These are phyloP conservation scores for Monochamus saltuarius DNA, from an alignment of 1,140 invertebrate species.

Conservation along the genomic window DNA sequence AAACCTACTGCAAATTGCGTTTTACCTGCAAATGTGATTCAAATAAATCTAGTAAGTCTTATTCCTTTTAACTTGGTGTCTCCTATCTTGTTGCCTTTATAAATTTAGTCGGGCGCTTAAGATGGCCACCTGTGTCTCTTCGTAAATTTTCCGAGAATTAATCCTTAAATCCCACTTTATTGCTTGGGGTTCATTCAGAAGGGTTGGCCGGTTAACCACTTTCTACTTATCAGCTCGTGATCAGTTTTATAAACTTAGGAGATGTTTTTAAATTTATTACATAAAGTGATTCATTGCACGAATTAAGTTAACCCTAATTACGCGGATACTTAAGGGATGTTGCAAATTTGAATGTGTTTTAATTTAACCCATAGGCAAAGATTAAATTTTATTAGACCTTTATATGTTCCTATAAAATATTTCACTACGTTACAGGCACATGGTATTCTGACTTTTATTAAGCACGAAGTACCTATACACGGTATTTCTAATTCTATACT, in stretches of 20 bases:
- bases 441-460: too few relatives aligned
- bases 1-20: constrained; percentile 79
- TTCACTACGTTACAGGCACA: too few relatives aligned
- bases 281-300: too few relatives aligned
- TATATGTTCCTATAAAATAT: too few relatives aligned
- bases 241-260: constrained; percentile 4
- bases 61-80: background rate
- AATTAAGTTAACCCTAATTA: too few relatives aligned
- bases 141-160: constrained; percentile 19
- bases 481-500: too few relatives aligned
- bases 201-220: constrained; percentile 6
- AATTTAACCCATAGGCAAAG: too few relatives aligned
- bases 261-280: background rate
- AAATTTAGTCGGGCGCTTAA: background rate
- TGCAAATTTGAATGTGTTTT: too few relatives aligned
- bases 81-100: constrained; percentile 8
- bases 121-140: constrained; percentile 15
- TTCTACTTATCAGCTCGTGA: background rate
- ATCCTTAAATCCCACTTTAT: constrained; percentile 17
- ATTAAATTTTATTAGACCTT: too few relatives aligned
- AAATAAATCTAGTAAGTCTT: constrained; percentile 49
- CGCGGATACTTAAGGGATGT: too few relatives aligned
- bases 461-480: too few relatives aligned
- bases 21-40: constrained; percentile 80
- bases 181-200: constrained; percentile 6